Conservation (phyloP, 2,888 invertebrate genomes). For the Nemurella pictetii region DNA sequence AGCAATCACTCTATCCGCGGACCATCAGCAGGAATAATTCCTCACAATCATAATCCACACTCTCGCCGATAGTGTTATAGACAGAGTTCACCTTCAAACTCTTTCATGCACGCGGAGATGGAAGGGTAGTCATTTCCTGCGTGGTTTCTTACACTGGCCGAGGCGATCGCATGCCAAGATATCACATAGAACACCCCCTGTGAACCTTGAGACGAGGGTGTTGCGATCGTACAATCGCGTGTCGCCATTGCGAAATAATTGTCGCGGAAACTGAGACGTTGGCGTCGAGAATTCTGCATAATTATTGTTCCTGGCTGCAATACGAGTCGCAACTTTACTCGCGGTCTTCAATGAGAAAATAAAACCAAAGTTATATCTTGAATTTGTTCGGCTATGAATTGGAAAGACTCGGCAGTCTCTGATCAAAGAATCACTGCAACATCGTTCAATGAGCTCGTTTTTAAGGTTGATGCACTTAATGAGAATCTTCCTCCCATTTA, state of each 20-base stretch:
- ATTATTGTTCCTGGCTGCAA: background rate
- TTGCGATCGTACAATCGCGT: background rate
- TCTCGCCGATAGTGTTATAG: too few species aligned
- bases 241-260: background rate
- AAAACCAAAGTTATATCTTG: too few species aligned
- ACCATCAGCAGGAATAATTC: background rate
- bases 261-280: background rate
- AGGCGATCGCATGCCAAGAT: background rate
- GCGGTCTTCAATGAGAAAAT: too few species aligned
- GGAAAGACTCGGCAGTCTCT: too few species aligned
- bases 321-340: too few species aligned
- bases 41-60: background rate
- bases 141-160: background rate
- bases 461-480: too few species aligned
- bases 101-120: background rate
- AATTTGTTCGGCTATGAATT: too few species aligned
- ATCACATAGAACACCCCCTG: background rate
- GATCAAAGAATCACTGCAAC: too few species aligned
- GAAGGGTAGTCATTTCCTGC: background rate
- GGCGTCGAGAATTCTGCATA: background rate
- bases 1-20: background rate
- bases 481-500: too few species aligned
- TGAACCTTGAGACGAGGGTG: background rate
- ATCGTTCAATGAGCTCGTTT: too few species aligned
- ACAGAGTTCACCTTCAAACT: too few species aligned